These are phyloP conservation scores for Coenonympha arcania DNA, from an alignment of 2,888 invertebrate species.

Conservation along the genomic window DNA sequence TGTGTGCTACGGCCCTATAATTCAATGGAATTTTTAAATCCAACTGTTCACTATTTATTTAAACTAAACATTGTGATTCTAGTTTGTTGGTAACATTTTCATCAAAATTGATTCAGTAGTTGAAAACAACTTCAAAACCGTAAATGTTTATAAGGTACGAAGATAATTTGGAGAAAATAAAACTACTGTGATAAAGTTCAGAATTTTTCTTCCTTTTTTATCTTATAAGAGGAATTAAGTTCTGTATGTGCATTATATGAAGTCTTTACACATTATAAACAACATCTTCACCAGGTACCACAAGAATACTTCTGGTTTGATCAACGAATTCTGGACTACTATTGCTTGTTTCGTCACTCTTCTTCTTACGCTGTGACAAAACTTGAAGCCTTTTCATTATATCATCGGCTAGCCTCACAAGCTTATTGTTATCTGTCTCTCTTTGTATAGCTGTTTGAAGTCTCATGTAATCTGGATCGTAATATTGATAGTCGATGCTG, in stretches of 20 bases:
- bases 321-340: slow-evolving; percentile 13
- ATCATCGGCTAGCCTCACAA: slow-evolving; percentile 6
- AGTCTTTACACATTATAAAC: slow-evolving; percentile 5
- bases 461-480: slow-evolving; percentile 1
- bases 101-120: too few relatives aligned
- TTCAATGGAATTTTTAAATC: too few relatives aligned
- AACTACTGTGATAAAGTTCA: too few relatives aligned
- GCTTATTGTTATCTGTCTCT: slow-evolving; percentile 5
- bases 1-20: too few relatives aligned
- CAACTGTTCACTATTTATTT: too few relatives aligned
- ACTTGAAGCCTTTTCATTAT: slow-evolving; percentile 8
- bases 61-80: too few relatives aligned
- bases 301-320: slow-evolving; percentile 16
- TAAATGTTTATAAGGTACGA: too few relatives aligned
- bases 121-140: too few relatives aligned
- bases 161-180: too few relatives aligned
- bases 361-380: neutral
- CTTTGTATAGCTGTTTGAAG: neutral
- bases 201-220: too few relatives aligned
- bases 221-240: neutral
- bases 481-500: slow-evolving; percentile 5
- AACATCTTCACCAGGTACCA: slow-evolving; percentile 4
- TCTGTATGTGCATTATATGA: neutral
- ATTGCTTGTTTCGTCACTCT: neutral
- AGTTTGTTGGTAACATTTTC: too few relatives aligned